phyloP scores from a whole-genome alignment of 53 echinoderm and acorn worm species.

The Holothuria leucospilota region DNA sequence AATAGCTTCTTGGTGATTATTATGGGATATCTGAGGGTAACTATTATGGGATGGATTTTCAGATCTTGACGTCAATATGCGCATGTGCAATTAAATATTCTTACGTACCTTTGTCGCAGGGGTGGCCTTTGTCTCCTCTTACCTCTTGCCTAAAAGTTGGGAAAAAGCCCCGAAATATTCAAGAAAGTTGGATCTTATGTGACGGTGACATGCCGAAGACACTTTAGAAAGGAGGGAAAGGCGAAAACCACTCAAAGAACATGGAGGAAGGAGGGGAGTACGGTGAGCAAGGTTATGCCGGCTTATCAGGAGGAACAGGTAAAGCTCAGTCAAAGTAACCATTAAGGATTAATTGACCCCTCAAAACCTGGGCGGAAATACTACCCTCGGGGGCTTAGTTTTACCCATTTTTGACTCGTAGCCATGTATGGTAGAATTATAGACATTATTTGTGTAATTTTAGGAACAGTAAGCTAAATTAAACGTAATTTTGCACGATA shows the following conservation, averaged over 20 bases:
- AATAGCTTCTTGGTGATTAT: conserved; percentile 62
- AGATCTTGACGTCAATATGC: conserved; percentile 99
- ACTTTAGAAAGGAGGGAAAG: conserved; percentile 16
- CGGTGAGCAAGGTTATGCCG: conserved; percentile 41
- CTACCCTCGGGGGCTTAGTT: not conserved
- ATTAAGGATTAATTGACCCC: conserved; percentile 51
- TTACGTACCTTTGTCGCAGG: conserved; percentile 99
- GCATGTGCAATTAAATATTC: conserved; percentile 95
- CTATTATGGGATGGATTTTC: conserved; percentile 99
- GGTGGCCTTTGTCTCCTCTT: conserved; percentile 84
- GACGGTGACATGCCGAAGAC: not conserved
- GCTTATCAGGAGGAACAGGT: conserved; percentile 58
- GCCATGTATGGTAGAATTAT: not conserved
- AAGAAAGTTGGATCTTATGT: conserved; percentile 6
- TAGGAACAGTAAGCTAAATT: not conserved
- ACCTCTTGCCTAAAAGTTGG: conserved; percentile 7
- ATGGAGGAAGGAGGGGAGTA: conserved; percentile 37
- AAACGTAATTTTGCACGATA: not conserved
- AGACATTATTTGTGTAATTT: not conserved
- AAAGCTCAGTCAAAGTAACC: conserved; percentile 27
- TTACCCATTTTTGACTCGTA: too few species aligned
- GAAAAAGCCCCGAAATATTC: conserved; percentile 19
- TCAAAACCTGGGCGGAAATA: conserved; percentile 32
- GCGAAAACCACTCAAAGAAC: not conserved
- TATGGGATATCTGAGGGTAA: conserved; percentile 98